Base-by-base conservation (phyloP, 2,888 invertebrate species). In the Crioceris asparagi region DNA sequence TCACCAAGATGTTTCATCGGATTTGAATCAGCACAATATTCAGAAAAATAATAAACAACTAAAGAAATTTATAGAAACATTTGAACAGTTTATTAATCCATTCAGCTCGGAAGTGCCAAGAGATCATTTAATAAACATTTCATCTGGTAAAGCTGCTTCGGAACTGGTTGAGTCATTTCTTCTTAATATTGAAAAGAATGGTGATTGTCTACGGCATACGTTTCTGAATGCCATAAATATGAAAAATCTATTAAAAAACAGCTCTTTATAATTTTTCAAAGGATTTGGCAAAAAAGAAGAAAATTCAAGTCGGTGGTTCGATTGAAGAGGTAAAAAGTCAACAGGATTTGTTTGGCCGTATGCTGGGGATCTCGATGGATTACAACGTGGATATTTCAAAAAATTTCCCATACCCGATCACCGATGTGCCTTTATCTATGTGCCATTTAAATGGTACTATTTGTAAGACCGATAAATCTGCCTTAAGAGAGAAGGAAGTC, bases 401-500 rank as follows among this genome's bases (percentile, higher is more conserved):
- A 41, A 34, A 55, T 35, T 34, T 59, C 11, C 43, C 50, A 2
- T 57, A 48, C 40, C 54, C 55, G 2, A 39, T 55, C 18, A 54
- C 54, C 4, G 48, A 52, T 31, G 38, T 56, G 32, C 54, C 55
- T 40, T 16, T 35, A 26, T 35, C 35, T 4, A 34, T 34, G 34
- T 34, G 26, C 8, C 34, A 34, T 34, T 26, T 35, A n/a, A 17
- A 35, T 35, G 35, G 35, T 7, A 29, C 34, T 8, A 41, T 41
- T 39, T 44, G 46, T 40, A 53, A 55, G 32, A 56, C 53, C 12
- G 37, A 49, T 23, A 56, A 56, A 41, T 46, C 51, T 11, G 27
- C 39, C n/a, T 23, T 53, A 25, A 34, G 48, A 26, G 51, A 52
- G 27, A 39, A 46, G 23, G 36, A 29, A 23, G 29, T 29, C 14